Evolutionary conservation across 64 coral and sea anemone genomes (phyloP), one percentile per base, ranked within the genome.

Genomic region (Stichodactyla helianthus): DNA sequence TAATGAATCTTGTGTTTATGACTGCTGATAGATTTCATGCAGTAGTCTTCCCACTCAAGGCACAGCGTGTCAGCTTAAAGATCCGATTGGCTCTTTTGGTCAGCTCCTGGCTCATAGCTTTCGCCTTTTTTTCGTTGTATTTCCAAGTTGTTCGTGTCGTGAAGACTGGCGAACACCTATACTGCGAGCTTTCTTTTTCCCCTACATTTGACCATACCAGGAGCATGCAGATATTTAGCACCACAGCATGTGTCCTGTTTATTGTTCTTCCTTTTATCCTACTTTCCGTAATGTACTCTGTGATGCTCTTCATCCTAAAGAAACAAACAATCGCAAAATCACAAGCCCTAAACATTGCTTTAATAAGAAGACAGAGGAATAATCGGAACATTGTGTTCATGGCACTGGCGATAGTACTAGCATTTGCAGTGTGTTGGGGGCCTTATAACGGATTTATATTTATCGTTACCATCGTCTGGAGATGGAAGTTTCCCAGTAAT

Each of bases 11-110:
- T 4, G 82, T 95, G 7, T 84, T 91, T 50, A 95, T 95, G 52
- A 84, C 93, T 11, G 89, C 79, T 7, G 93, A 91, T 59, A 35
- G 93, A 20, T 95, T 95, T 71, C 88, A 87, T 18, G 93, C 89
- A 5, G 93, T 95, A 27, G 89, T 88, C 54, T 95, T 85, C 58
- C 93, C 93, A 4, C 77, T 95, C 14, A 88, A 86, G 52, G 71
- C 65, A 23, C 62, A 51, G 4, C 59, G 60, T 16, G 82, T 89
- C 25, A 83, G 82, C 51, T 77, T 60, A 23, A 84, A 89, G 16
- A 59, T 84, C 25, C 81, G 79, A 18, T 7, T 84, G 51, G 52
- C 22, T 54, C 20, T 84, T 7, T 50, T 89, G 12, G 25, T 23
- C 51, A 50, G 55, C 10, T 83, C 52, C 53, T 89, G 88, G 88